phyloP scores from a whole-genome alignment of 1,140 invertebrate species.

The Spodoptera litura region DNA sequence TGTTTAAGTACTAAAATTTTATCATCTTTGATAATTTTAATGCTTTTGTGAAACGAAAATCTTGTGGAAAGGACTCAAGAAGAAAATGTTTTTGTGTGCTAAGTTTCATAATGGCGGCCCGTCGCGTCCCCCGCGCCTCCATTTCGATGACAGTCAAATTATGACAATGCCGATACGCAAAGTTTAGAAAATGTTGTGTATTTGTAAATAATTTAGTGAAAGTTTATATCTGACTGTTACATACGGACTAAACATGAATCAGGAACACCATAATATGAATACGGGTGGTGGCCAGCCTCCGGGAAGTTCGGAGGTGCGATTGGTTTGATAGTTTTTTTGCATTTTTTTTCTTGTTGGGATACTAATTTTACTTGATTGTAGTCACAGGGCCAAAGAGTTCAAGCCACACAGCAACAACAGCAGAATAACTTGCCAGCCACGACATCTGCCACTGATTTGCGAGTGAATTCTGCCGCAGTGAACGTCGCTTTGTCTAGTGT shows the following conservation, averaged over 20 bases:
- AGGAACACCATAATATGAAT: constrained; percentile 85
- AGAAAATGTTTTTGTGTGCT: constrained; percentile 85
- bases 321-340: constrained; percentile 65
- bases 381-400: constrained; percentile 75
- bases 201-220: constrained; percentile 78
- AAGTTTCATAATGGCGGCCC: constrained; percentile 88
- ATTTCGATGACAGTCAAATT: constrained; percentile 87
- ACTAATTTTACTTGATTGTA: constrained; percentile 64
- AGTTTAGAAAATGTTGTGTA: constrained; percentile 82
- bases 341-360: constrained; percentile 55
- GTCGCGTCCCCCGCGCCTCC: constrained; percentile 88
- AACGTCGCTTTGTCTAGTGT: constrained; percentile 88
- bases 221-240: constrained; percentile 53
- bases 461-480: constrained; percentile 87
- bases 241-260: constrained; percentile 84
- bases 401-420: constrained; percentile 68
- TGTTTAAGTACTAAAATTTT: neutral
- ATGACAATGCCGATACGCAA: constrained; percentile 86
- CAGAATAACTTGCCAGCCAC: constrained; percentile 80
- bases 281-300: constrained; percentile 85
- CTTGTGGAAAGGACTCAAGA: constrained; percentile 14
- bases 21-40: constrained; percentile 1
- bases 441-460: constrained; percentile 86
- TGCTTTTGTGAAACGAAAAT: constrained; percentile 22
- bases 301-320: constrained; percentile 85